These are phyloP conservation scores for Penaeus vannamei DNA, from an alignment of 1,140 invertebrate genomes.

Conservation along the genomic window DNA sequence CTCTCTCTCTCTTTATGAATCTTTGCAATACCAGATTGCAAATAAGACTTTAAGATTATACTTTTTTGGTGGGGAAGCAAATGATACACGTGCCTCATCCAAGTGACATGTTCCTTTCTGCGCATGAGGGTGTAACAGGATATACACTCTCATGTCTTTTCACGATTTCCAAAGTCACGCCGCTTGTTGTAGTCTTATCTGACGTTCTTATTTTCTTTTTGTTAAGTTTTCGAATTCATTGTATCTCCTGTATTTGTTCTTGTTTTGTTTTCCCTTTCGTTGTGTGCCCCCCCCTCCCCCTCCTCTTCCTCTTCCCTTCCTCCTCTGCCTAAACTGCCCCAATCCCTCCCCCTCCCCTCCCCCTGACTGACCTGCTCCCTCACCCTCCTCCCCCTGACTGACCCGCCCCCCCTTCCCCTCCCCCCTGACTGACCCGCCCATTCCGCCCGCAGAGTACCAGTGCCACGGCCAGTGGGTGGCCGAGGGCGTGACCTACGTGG, in stretches of 20 bases:
- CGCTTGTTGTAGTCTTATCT: no score
- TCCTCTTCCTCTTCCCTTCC: no score
- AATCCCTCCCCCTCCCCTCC: not conserved
- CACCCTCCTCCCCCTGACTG: not conserved
- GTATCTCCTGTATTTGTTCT: not conserved
- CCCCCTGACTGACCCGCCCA: slow-evolving; percentile 47
- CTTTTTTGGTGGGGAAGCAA: no score
- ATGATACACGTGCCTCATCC: no score
- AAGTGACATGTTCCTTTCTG: no score
- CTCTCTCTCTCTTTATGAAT: slow-evolving; percentile 20
- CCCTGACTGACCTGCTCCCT: not conserved
- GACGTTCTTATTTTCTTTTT: no score
- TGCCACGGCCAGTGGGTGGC: slow-evolving; percentile 81
- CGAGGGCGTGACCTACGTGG: slow-evolving; percentile 79
- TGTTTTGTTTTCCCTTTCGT: not conserved
- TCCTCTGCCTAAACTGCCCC: not conserved
- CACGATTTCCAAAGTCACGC: no score
- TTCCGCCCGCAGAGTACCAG: slow-evolving; percentile 75
- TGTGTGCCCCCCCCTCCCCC: not conserved
- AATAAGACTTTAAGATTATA: no score
- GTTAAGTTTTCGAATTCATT: no score
- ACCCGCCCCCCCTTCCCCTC: not conserved
- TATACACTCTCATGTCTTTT: no score
- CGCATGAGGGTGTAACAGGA: no score
- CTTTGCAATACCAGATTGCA: no score